Percentiles rank a stretch among this genome's conserved stretches.
Evolutionary conservation across 2,797 vertebrate genomes (phyloP).

Genomic region (Halcyon leucocephala): DNA sequence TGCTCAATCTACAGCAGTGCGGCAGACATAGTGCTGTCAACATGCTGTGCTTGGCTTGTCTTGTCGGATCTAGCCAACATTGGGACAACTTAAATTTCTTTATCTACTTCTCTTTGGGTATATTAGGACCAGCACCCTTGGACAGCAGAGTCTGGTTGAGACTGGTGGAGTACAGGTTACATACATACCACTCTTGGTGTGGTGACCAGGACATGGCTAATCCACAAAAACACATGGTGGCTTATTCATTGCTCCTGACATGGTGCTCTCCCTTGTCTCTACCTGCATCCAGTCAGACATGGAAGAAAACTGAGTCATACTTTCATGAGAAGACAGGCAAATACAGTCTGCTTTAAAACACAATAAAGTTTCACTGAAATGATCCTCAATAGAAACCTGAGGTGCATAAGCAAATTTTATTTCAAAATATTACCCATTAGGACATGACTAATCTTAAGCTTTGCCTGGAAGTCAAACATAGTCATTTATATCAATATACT

Average conservation of each 20-base stretch:
- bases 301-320: background rate
- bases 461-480: background rate
- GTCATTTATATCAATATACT: background rate
- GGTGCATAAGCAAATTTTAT: background rate
- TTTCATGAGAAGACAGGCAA: background rate
- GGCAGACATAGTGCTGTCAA: background rate
- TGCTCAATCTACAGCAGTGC: background rate
- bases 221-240: background rate
- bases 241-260: background rate
- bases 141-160: background rate
- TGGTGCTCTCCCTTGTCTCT: background rate
- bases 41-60: background rate
- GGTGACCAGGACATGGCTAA: background rate
- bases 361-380: background rate
- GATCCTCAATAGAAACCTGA: background rate
- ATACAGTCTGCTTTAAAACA: background rate
- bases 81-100: background rate
- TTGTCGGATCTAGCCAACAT: background rate
- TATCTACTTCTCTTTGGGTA: background rate
- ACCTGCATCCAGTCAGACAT: background rate
- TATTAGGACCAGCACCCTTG: background rate
- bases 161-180: background rate
- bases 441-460: background rate
- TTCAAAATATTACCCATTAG: background rate
- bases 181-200: accelerated